Evolutionary conservation across 2,113 vertebrate genomes (phyloP), one percentile per base, ranked within the genome.

Genomic region (Cyprinodon variegatus): DNA sequence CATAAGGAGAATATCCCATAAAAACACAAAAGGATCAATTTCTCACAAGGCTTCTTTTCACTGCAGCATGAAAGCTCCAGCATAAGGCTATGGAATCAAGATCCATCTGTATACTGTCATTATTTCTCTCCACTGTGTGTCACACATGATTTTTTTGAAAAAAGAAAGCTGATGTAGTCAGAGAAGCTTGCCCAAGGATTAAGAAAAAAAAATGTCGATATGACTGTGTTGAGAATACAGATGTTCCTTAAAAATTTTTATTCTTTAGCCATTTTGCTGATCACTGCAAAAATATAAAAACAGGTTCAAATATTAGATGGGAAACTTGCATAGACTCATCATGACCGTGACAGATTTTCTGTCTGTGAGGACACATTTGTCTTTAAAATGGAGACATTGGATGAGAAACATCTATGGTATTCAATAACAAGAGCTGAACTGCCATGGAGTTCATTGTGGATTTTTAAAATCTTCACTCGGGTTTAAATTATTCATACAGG

Each of bases 141-240:
- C 83, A 84, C 72, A 81, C 73, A 74, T 69, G 61, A 68, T 83
- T 50, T 76, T 63, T 37, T 81, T 83, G 68, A 77, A 36, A 86
- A 65, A 69, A 6, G 74, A 20, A 70, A 71, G 67, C 66, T 63
- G n/a, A 14, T 63, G 65, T 63, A 50, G 61, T 61, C 40, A 36
- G 61, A 65, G 45, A 37, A 73, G 63, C 83, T 71, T 72, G 38
- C 68, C 68, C 50, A 62, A 70, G 43, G 17, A 41, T 41, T 41
- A 37, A 81, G 62, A 62, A 61, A 61, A 80, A 40, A 22, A 73
- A 48, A 40, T 48, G 22, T 53, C 53, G 65, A 59, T 74, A 15
- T 65, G 8, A 17, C 36, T 76, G 29, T 77, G 20, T 41, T 40
- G 22, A 78, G 11, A 45, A 60, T 64, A 69, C 61, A 53, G 59